Evolutionary conservation across 1,140 invertebrate genomes (phyloP).

Genomic region (Andrena cerasifolii): DNA sequence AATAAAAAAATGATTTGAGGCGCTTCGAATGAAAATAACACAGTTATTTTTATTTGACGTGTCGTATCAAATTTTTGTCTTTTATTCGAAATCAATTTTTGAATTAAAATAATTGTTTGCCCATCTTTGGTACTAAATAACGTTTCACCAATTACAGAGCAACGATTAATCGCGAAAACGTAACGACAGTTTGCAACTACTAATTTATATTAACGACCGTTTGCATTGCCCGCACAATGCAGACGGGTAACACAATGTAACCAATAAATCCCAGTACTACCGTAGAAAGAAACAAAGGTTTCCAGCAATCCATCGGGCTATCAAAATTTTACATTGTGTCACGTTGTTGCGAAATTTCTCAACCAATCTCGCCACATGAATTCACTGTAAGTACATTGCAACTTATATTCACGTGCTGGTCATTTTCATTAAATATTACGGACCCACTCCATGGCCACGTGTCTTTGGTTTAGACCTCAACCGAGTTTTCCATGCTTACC

Average conservation of each 20-base stretch:
- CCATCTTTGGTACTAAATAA: neutral
- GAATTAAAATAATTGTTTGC: neutral
- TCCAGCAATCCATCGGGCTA: no score
- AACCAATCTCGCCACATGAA: neutral
- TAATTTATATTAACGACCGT: neutral
- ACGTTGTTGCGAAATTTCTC: neutral
- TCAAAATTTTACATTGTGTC: neutral
- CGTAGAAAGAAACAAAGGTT: neutral
- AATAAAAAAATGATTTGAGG: no score
- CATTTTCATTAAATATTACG: neutral
- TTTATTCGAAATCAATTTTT: no score
- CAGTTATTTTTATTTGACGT: no score
- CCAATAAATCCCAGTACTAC: neutral
- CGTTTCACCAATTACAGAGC: neutral
- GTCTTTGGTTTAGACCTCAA: neutral
- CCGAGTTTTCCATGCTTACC: conserved; percentile 25
- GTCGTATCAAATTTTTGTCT: no score
- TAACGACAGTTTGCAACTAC: neutral
- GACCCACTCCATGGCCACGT: neutral
- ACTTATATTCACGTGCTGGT: neutral
- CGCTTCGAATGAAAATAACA: no score
- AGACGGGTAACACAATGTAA: no score
- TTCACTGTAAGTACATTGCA: neutral
- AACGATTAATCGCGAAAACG: neutral
- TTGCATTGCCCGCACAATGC: neutral